phyloP scores from a whole-genome alignment of 1,140 invertebrate genomes.

The Heliconius hermathena region DNA sequence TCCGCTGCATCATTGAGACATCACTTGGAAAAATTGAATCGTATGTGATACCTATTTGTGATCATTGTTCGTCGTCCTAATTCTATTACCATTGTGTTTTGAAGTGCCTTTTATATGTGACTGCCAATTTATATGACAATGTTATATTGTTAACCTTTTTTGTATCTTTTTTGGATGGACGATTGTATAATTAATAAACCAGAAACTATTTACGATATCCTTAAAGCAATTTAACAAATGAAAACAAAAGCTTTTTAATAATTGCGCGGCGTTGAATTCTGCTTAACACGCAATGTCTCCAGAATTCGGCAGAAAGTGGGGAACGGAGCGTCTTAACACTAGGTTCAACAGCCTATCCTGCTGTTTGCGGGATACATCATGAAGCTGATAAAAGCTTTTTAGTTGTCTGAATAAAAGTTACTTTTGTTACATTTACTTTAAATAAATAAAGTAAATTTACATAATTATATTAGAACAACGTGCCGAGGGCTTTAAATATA shows the following conservation, averaged over 20 bases:
- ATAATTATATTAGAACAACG: constrained; percentile 34
- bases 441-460: not conserved
- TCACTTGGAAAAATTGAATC: constrained; percentile 58
- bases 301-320: too few relatives aligned
- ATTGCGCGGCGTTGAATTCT: not conserved
- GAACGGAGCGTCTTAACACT: too few relatives aligned
- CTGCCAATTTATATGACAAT: constrained; percentile 56
- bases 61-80: constrained; percentile 71
- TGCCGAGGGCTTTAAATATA: constrained; percentile 72
- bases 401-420: not conserved
- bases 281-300: too few relatives aligned
- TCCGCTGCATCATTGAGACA: constrained; percentile 57
- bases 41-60: constrained; percentile 52
- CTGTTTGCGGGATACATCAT: too few relatives aligned
- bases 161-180: constrained; percentile 25
- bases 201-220: not conserved
- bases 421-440: not conserved
- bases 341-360: not conserved
- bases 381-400: too few relatives aligned
- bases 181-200: not conserved
- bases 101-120: constrained; percentile 62
- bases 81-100: constrained; percentile 67
- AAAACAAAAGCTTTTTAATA: not conserved
- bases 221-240: not conserved
- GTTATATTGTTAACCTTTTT: constrained; percentile 48